Evolutionary conservation across 2,113 vertebrate genomes (phyloP), one percentile per base, ranked within the genome.

Genomic region (Triplophysa tibetana): DNA sequence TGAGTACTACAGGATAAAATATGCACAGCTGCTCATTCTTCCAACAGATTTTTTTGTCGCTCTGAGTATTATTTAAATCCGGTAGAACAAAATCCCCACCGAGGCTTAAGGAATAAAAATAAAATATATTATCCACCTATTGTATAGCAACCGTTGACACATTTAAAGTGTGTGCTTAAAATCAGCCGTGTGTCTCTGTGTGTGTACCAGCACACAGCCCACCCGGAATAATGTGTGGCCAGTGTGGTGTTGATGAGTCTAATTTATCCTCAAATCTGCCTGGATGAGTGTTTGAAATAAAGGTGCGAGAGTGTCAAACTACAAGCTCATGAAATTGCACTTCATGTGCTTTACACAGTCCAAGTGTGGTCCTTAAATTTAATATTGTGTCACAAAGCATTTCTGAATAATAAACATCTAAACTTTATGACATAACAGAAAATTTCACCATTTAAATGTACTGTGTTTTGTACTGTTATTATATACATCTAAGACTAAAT

Each of bases 211-310:
- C 62, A 41, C 50, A 24, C 14, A 80, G 48, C 19, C 43, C n/a
- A n/a, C 13, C 41, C 24, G 38, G 23, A 61, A 78, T 8, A 61
- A 21, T 16, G n/a, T n/a, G 17, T 29, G 16, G 67, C 62, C 67
- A 54, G 21, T 33, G 19, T 7, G 52, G 82, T 80, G 82, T 73
- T 80, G 72, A 83, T 81, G 61, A 76, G 26, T 70, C 48, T 19
- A 56, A 19, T 83, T 80, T 67, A 80, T 80, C 38, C 54, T 23
- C 73, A 77, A 65, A 78, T 65, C 72, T 83, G 73, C 52, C 48
- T 80, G n/a, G 26, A 50, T 6, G 13, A 72, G 70, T 26, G 82
- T 80, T 62, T 77, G 50, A 80, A 21, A 11, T 43, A 41, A 3
- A 61, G 60, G 50, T 77, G 78, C 77, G 62, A 80, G 56, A 67